A percentile compares a stretch with the other conserved stretches of the same genome.
phyloP scores from a whole-genome alignment of 2,113 vertebrate genomes.

The Lycaon pictus region DNA sequence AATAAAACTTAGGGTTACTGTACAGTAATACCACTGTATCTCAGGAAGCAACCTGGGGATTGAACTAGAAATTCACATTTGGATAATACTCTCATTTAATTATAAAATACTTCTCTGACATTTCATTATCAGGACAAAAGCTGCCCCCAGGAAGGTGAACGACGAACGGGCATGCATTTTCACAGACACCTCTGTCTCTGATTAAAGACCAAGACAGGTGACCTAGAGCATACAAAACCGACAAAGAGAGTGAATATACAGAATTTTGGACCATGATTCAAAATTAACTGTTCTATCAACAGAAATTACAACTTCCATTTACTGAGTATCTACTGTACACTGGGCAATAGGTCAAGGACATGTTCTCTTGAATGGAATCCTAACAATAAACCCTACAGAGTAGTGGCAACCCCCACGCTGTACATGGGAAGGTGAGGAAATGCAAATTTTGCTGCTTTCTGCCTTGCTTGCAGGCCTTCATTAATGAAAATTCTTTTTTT shows the following conservation, averaged over 20 bases:
- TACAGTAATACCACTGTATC: neutral
- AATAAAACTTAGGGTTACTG: conserved; percentile 20
- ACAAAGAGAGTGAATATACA: conserved; percentile 49
- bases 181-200: neutral
- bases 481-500: conserved; percentile 68
- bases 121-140: neutral
- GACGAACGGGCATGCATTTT: neutral
- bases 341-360: conserved; percentile 14
- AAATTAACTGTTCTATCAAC: conserved; percentile 68
- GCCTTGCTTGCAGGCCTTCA: conserved; percentile 57
- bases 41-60: neutral
- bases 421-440: conserved; percentile 56
- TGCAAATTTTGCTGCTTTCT: conserved; percentile 62
- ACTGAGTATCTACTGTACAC: neutral
- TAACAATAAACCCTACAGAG: conserved; percentile 37
- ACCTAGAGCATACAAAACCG: conserved; percentile 24
- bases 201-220: neutral
- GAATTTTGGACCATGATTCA: conserved; percentile 66
- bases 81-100: neutral
- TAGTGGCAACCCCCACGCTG: conserved; percentile 28
- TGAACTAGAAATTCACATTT: neutral
- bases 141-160: neutral
- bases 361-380: conserved; percentile 43
- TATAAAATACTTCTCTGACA: neutral
- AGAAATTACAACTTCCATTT: conserved; percentile 59